Evolutionary conservation across 2,797 vertebrate genomes (phyloP).

Genomic region (Malacoraja senta): DNA sequence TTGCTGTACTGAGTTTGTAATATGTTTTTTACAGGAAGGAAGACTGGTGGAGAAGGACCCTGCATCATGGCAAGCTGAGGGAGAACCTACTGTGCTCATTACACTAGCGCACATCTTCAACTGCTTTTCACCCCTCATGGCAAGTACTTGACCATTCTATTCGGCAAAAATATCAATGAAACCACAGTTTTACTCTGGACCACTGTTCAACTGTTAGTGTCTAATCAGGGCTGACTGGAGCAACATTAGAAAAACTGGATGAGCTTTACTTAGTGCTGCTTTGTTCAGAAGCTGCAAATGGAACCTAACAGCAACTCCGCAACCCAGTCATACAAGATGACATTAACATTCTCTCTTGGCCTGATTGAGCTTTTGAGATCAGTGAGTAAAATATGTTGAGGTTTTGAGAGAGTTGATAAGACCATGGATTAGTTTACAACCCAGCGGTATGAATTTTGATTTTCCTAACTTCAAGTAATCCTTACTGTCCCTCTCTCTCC

Average conservation of each 20-base stretch:
- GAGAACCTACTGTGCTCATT: constrained; percentile 79
- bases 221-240: too few species aligned
- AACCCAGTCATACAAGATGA: neutral
- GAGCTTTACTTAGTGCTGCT: neutral
- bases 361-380: neutral
- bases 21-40: constrained; percentile 66
- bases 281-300: neutral
- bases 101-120: constrained; percentile 87
- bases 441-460: too few species aligned
- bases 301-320: neutral
- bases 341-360: neutral
- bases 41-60: constrained; percentile 70
- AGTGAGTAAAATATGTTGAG: neutral
- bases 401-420: neutral
- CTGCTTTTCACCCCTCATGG: constrained; percentile 85
- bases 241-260: neutral
- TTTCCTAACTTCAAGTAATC: too few species aligned
- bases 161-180: neutral
- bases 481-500: too few species aligned
- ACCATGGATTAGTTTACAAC: neutral
- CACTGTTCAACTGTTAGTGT: neutral
- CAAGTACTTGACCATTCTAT: constrained; percentile 51
- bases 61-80: constrained; percentile 71
- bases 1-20: neutral
- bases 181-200: neutral